Evolutionary conservation across 2,113 vertebrate species (phyloP).

Genomic region (Sitta europaea): DNA sequence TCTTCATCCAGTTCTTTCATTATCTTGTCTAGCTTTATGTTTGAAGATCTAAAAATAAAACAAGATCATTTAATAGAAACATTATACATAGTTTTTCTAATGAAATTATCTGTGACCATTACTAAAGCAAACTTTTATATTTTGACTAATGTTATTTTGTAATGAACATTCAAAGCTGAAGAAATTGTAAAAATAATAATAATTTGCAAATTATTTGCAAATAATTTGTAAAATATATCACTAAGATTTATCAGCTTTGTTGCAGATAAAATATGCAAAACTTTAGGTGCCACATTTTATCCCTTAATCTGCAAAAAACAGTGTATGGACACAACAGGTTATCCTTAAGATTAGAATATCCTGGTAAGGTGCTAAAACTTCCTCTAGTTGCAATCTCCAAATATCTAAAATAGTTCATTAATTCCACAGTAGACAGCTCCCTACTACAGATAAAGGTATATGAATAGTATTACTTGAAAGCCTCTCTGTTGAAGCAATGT

Average conservation of each 20-base stretch:
- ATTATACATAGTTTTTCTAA: background rate
- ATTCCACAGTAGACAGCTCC: background rate
- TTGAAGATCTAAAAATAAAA: constrained; percentile 82
- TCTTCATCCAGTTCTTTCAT: constrained; percentile 98
- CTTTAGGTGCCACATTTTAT: background rate
- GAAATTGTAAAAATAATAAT: too few relatives aligned
- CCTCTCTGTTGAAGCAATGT: background rate
- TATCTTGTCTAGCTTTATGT: constrained; percentile 93
- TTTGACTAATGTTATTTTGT: background rate
- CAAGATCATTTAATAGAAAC: background rate
- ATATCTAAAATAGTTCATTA: background rate
- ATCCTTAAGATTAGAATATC: background rate
- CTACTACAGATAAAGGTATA: background rate
- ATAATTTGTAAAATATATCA: background rate
- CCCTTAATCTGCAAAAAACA: background rate
- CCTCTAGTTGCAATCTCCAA: background rate
- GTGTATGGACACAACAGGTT: background rate
- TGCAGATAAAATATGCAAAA: background rate
- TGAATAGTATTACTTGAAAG: background rate
- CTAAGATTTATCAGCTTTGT: background rate
- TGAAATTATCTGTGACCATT: background rate
- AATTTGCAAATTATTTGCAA: too few relatives aligned
- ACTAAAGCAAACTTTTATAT: background rate
- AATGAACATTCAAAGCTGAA: background rate
- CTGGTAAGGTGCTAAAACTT: background rate